Evolutionary conservation across 2,888 invertebrate genomes (phyloP).

Genomic region (Chironomus tentans): DNA sequence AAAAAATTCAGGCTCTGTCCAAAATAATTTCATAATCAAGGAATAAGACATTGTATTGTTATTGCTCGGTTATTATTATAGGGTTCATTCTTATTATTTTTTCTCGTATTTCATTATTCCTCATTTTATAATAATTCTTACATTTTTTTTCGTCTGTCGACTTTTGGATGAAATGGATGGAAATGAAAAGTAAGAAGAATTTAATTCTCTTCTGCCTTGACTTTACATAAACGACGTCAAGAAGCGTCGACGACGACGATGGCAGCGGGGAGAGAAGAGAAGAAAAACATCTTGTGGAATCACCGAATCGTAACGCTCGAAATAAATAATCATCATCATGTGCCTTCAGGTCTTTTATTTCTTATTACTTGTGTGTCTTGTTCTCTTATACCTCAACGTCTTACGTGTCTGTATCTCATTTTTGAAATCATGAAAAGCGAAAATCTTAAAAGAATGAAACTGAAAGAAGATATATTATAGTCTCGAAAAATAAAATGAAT

Average conservation of each 20-base stretch:
- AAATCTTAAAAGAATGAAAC: background rate
- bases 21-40: too few relatives aligned
- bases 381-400: background rate
- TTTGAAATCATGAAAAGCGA: constrained; percentile 7
- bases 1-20: too few relatives aligned
- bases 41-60: background rate
- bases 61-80: constrained; percentile 9
- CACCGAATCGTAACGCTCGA: constrained; percentile 22
- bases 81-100: background rate
- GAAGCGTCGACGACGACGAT: background rate
- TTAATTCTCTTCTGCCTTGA: constrained; percentile 3
- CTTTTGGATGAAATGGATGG: background rate
- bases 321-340: constrained; percentile 26
- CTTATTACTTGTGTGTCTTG: background rate
- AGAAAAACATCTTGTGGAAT: constrained; percentile 14
- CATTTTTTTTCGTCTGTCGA: background rate
- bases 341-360: background rate
- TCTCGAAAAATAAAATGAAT: background rate
- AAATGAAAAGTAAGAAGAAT: background rate
- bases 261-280: background rate
- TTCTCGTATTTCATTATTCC: background rate
- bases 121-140: background rate
- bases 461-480: background rate
- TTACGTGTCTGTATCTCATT: constrained; percentile 17
- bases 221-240: constrained; percentile 6